Evolutionary conservation across 53 echinoderm and acorn worm genomes (phyloP), one percentile per base, ranked within the genome.

Genomic region (Henricia sp.): DNA sequence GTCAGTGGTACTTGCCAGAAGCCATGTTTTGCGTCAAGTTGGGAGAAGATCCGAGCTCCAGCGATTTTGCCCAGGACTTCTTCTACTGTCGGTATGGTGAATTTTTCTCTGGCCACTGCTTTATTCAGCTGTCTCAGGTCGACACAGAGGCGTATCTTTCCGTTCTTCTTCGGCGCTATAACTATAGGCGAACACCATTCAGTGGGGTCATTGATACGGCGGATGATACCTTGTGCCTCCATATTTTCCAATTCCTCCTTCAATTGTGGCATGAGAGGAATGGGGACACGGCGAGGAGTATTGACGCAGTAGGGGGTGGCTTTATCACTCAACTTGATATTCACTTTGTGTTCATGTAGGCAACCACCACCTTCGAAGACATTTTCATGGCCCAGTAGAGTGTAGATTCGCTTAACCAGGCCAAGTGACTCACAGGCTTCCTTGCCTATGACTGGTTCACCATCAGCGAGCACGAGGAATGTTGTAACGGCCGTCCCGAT

Each of bases 371-470:
- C 84, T 16, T 68, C 70, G 70, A 84, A 84, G 11, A 84, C 68
- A 35, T 36, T 72, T 3, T 72, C 52, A 0, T 51, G 35, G 34
- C 52, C 52, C 32, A 72, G 30, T 4, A 72, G 72, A 12, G 72
- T 52, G 32, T 41, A 60, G 23, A 59, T 46, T 13, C 68, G 83
- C 53, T 83, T 29, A 9, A 83, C 1, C 52, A 52, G 38, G 34
- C 68, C 83, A 36, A 83, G 51, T 50, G 68, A 37, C 37, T 83
- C 69, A 68, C 83, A 83, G n/a, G n/a, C n/a, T n/a, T n/a, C n/a
- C n/a, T n/a, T n/a, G n/a, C n/a, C n/a, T n/a, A n/a, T n/a, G n/a
- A 74, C 75, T 19, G 75, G 75, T 6, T 51, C 52, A 23, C 75
- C 75, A 12, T 74, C 32, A 19, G 37, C 75, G 2, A 74, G 55